Percentiles rank a stretch among this genome's conserved stretches.
These are phyloP conservation scores for Lasioglossum marginatum DNA, from an alignment of 2,888 invertebrate genomes.

Conservation along the genomic window DNA sequence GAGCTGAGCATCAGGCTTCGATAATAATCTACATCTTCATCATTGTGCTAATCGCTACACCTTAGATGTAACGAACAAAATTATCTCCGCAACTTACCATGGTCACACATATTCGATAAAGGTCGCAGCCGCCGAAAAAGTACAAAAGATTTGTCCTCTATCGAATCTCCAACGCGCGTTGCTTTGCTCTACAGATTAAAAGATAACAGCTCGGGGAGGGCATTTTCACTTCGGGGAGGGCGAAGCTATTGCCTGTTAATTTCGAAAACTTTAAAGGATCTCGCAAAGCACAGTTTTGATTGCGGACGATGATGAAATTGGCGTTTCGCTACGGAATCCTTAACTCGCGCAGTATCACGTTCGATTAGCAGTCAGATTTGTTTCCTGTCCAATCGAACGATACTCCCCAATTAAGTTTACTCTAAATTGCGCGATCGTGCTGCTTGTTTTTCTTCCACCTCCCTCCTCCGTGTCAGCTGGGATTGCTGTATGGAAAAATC, in stretches of 20 bases:
- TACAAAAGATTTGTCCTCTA: neutral
- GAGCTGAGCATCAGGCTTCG: neutral
- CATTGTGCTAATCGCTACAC: neutral
- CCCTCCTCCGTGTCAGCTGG: slow-evolving; percentile 6
- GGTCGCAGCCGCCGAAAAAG: neutral
- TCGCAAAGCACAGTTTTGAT: neutral
- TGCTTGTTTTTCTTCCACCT: slow-evolving; percentile 59
- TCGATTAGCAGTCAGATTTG: slow-evolving; percentile 54
- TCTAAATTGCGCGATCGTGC: slow-evolving; percentile 77
- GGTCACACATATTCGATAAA: neutral
- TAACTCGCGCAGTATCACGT: slow-evolving; percentile 39
- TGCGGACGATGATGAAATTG: slow-evolving; percentile 16
- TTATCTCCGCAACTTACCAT: neutral
- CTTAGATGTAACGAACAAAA: neutral
- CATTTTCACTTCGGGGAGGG: neutral
- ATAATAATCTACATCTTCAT: neutral
- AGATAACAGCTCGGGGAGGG: neutral
- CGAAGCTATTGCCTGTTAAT: neutral
- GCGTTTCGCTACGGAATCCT: slow-evolving; percentile 18
- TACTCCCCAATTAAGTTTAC: slow-evolving; percentile 83
- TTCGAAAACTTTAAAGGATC: neutral
- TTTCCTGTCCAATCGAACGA: slow-evolving; percentile 68
- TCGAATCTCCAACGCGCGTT: neutral
- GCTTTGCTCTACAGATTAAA: neutral
- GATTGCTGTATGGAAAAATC: slow-evolving; percentile 35